Evolutionary conservation across 2,113 vertebrate species (phyloP).

Genomic region (Amazona vittata): DNA sequence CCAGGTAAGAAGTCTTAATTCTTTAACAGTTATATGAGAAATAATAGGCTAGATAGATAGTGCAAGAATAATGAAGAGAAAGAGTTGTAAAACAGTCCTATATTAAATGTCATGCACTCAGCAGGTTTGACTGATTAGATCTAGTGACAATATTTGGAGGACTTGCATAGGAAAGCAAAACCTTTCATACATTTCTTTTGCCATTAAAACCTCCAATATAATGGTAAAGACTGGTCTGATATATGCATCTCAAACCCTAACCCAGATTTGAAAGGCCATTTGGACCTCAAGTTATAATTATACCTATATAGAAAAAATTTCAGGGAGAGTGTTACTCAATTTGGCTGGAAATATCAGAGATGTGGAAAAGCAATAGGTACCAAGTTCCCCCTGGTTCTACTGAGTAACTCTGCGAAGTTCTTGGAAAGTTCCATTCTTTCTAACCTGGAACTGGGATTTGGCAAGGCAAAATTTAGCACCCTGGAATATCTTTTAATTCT

Average conservation of each 20-base stretch:
- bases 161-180: not conserved
- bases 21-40: not conserved
- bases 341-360: conserved; percentile 9
- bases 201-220: not conserved
- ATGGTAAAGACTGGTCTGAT: not conserved
- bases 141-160: conserved; percentile 33
- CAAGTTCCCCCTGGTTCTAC: not conserved
- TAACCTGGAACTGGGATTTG: conserved; percentile 15
- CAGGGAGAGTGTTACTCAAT: not conserved
- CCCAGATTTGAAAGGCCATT: not conserved
- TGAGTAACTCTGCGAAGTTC: not conserved
- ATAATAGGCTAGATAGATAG: not conserved
- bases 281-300: not conserved
- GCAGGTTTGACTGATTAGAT: conserved; percentile 18
- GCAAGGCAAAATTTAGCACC: not conserved
- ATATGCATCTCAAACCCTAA: not conserved
- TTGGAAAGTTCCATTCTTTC: conserved; percentile 23
- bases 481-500: not conserved
- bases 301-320: not conserved
- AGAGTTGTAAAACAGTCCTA: not conserved
- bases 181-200: not conserved
- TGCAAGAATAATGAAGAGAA: conserved; percentile 3
- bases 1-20: not conserved
- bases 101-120: conserved; percentile 13
- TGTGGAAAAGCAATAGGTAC: conserved; percentile 14